A percentile compares a stretch with the other conserved stretches of the same genome.
Evolutionary conservation across 2,888 invertebrate genomes (phyloP).

Genomic region (Dastarcus helophoroides): DNA sequence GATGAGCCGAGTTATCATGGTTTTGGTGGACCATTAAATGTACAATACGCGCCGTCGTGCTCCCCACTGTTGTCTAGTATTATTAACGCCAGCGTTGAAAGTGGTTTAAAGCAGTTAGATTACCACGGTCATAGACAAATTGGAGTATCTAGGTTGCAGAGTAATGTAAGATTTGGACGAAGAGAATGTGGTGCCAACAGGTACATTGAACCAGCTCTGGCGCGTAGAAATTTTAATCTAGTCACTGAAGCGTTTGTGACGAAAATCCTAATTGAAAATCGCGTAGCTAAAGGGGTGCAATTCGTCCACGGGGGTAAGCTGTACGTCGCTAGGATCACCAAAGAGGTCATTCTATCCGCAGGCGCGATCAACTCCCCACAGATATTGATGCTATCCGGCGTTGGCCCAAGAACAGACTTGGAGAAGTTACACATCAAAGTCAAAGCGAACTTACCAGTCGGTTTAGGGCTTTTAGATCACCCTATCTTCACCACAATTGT

Average conservation of each 20-base stretch:
- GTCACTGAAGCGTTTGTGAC: constrained; percentile 45
- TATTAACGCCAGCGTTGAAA: constrained; percentile 46
- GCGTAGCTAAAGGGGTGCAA: constrained; percentile 37
- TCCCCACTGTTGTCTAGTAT: constrained; percentile 55
- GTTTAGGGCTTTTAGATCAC: too few relatives aligned
- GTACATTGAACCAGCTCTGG: constrained; percentile 44
- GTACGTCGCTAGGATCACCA: constrained; percentile 35
- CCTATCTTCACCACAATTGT: too few relatives aligned
- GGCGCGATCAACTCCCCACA: constrained; percentile 58
- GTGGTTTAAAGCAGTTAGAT: constrained; percentile 50
- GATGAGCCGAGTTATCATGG: constrained; percentile 49
- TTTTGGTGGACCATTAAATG: constrained; percentile 55
- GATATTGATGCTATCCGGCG: constrained; percentile 57
- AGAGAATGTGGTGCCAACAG: constrained; percentile 47
- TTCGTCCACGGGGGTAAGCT: constrained; percentile 29
- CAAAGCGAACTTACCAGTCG: constrained; percentile 36
- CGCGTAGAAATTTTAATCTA: constrained; percentile 46
- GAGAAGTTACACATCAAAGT: constrained; percentile 35
- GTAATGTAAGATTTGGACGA: constrained; percentile 10
- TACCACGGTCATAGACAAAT: constrained; percentile 47
- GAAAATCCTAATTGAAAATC: constrained; percentile 38
- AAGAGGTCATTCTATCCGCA: constrained; percentile 52
- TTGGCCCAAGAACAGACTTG: constrained; percentile 44
- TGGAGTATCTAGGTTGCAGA: constrained; percentile 8
- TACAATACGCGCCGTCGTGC: constrained; percentile 67